Evolutionary conservation across 2,888 invertebrate genomes (phyloP).

Genomic region (Drosophila greeni): DNA sequence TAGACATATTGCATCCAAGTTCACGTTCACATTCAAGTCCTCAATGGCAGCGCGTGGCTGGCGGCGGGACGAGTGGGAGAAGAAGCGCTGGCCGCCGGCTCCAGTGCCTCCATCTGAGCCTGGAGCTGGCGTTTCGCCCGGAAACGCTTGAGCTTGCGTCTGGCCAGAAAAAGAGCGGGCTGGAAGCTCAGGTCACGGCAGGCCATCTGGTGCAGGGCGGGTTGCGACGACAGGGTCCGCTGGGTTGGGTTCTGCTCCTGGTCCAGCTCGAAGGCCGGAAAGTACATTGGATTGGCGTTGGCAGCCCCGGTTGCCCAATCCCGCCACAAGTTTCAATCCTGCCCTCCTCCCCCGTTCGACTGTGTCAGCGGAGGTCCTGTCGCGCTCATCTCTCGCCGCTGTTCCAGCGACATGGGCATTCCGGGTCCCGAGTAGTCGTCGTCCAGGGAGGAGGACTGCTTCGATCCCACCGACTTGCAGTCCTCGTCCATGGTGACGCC

Average conservation of each 20-base stretch:
- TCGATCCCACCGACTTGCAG: conserved; percentile 83
- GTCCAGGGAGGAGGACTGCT: conserved; percentile 81
- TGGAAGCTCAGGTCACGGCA: conserved; percentile 72
- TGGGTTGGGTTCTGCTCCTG: conserved; percentile 31
- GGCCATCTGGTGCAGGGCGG: conserved; percentile 45
- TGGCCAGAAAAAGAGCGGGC: conserved; percentile 76
- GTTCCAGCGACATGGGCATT: conserved; percentile 76
- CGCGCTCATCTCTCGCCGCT: conserved; percentile 59
- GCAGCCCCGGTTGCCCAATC: conserved; percentile 76
- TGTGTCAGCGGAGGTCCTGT: conserved; percentile 54
- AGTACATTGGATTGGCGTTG: conserved; percentile 79
- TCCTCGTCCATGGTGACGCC: conserved; percentile 82
- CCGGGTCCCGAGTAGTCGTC: conserved; percentile 81
- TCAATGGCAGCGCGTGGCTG: conserved; percentile 17
- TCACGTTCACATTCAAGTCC: conserved; percentile 46
- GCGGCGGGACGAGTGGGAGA: conserved; percentile 30
- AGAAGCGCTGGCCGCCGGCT: conserved; percentile 39
- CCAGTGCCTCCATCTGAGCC: conserved; percentile 27
- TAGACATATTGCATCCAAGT: conserved; percentile 66
- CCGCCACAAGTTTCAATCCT: conserved; percentile 83
- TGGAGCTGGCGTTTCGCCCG: conserved; percentile 63
- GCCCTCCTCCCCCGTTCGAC: conserved; percentile 84
- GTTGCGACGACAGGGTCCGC: conserved; percentile 7
- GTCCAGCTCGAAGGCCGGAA: conserved; percentile 73
- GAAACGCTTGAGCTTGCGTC: conserved; percentile 76